Percentiles rank a stretch among this genome's conserved stretches.
Conservation (phyloP, 37 sponge, comb jelly and placozoan species). For the Eunapius fragilis region DNA sequence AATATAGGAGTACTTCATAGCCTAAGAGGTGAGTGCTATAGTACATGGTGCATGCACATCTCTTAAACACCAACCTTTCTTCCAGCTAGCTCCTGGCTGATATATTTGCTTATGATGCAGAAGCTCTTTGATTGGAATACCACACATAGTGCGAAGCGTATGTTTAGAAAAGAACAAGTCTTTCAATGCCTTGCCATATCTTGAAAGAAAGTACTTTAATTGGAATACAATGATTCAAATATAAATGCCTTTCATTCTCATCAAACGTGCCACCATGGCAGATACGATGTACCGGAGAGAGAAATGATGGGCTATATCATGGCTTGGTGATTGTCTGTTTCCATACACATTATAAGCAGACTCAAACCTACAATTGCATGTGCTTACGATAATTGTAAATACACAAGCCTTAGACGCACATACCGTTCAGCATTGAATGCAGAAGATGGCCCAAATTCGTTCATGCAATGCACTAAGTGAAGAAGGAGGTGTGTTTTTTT, state of each 20-base stretch:
- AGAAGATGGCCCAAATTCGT: slow-evolving; percentile 46
- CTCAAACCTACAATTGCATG: slow-evolving; percentile 50
- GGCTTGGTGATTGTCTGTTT: slow-evolving; percentile 48
- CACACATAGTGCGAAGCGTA: not conserved
- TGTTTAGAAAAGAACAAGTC: too few relatives aligned
- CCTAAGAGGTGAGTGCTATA: too few relatives aligned
- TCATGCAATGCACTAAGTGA: slow-evolving; percentile 31
- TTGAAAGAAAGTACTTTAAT: too few relatives aligned
- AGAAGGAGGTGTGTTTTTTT: slow-evolving; percentile 48
- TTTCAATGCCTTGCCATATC: too few relatives aligned
- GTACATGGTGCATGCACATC: too few relatives aligned
- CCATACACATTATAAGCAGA: slow-evolving; percentile 52
- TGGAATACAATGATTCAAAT: not conserved
- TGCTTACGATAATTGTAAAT: too few relatives aligned
- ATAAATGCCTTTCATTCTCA: not conserved
- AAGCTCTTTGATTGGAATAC: not conserved
- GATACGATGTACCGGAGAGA: not conserved
- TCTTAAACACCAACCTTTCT: slow-evolving; percentile 23
- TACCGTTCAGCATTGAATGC: slow-evolving; percentile 59
- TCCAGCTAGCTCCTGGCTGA: slow-evolving; percentile 11
- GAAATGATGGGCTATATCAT: slow-evolving; percentile 31
- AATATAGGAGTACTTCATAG: too few relatives aligned
- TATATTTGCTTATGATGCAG: slow-evolving; percentile 2
- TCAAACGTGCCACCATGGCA: not conserved
- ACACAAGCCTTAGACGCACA: not conserved